Percentiles rank a stretch among this genome's conserved stretches.
Conservation (phyloP, 2,797 vertebrate genomes). For the Hemibagrus guttatus region DNA sequence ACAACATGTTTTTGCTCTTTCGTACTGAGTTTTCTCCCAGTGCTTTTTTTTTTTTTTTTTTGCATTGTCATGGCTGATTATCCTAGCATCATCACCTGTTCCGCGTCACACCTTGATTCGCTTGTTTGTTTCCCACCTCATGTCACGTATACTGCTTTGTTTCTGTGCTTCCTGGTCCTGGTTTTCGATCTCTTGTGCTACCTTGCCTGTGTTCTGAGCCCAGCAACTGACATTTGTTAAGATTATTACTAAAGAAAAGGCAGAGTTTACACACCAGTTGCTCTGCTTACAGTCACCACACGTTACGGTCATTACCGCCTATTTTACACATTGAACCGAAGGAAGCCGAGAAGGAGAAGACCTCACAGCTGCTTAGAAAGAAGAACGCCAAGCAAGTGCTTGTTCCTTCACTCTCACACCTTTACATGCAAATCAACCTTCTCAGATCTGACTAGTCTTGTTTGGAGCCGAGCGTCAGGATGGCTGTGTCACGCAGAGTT, state of each 20-base stretch:
- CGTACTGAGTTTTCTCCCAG: background rate
- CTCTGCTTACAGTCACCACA: background rate
- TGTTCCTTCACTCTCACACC: background rate
- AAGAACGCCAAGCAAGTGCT: background rate
- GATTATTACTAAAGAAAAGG: background rate
- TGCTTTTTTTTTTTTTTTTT: background rate
- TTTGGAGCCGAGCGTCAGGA: background rate
- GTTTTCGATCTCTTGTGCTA: background rate
- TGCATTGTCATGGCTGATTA: background rate
- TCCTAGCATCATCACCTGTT: background rate
- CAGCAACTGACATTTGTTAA: background rate
- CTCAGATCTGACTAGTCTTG: background rate
- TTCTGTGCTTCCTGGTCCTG: background rate
- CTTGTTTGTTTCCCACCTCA: background rate
- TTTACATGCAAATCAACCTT: background rate
- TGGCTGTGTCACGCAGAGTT: background rate
- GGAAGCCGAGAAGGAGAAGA: background rate
- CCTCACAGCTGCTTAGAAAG: background rate
- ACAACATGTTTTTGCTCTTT: background rate
- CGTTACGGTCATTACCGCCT: background rate
- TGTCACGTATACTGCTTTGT: background rate
- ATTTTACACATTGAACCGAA: no score
- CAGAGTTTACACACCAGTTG: background rate
- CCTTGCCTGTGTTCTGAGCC: background rate
- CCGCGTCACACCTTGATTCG: background rate